Base-by-base conservation (phyloP, 2,113 vertebrate species). In the Zosterops japonicus region DNA sequence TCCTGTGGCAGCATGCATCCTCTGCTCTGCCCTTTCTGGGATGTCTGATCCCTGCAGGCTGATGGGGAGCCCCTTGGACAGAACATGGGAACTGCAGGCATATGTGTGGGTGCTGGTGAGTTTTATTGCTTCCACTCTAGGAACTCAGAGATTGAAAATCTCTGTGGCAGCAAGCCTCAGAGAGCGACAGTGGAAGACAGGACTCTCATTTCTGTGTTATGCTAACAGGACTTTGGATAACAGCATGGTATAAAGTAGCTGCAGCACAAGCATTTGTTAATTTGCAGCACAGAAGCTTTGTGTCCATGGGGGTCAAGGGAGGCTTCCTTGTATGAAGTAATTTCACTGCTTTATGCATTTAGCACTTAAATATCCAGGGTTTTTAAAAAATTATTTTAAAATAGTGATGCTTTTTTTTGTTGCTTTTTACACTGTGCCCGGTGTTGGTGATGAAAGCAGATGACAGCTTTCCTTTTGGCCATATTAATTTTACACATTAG, bases 401-500 rank as follows among this genome's bases (percentile, higher is more conserved):
- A 39, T 28, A 47, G 36, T n/a, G 49, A 41, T 4, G 23, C 14
- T 71, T 52, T 68, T 55, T 80, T 91, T 49, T 8, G 10, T 85
- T 70, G 74, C 81, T 74, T 87, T 88, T 90, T 86, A 49, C 44
- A 80, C 67, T 71, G 83, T 90, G 41, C 65, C 49, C 50, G 10
- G 2, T 68, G 53, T 65, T 84, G 79, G 59, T 14, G 18, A 47
- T 63, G 53, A 70, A 97, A 95, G 46, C 47, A 83, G 69, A 93
- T 46, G 35, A 31, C 35, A 61, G 17, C 19, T 90, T 91, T 89
- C 35, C 79, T 88, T 94, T 89, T 90, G 76, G 33, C 25, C 24
- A 23, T 86, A 77, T 68, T 85, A 70, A 83, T 95, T 94, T 94
- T 90, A 50, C 44, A 36, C 27, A 3, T 83, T 83, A 70, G 71